phyloP scores from a whole-genome alignment of 2,113 vertebrate species.

The Heterochromis multidens region DNA sequence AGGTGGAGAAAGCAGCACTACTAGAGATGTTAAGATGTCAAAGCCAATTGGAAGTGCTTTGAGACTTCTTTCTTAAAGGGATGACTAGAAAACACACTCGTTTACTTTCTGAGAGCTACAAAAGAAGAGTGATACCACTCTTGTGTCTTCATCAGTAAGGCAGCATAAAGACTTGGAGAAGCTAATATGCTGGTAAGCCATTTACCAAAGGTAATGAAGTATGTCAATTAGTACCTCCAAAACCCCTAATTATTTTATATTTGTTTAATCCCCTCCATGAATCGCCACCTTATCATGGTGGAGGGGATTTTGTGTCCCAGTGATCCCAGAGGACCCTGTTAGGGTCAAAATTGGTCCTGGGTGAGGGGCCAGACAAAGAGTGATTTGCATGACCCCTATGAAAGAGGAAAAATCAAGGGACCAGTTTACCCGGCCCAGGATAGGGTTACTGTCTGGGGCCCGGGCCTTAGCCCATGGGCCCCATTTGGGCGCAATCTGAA shows the following conservation, averaged over 20 bases:
- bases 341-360: too few relatives aligned
- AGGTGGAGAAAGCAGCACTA: neutral
- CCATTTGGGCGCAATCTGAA: too few relatives aligned
- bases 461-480: too few relatives aligned
- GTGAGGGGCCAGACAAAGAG: neutral
- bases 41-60: neutral
- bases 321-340: too few relatives aligned
- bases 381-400: neutral
- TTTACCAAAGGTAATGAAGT: neutral
- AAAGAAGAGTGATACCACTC: neutral
- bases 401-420: neutral
- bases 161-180: neutral
- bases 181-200: neutral
- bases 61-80: neutral
- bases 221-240: neutral
- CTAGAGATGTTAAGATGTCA: neutral
- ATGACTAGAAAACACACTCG: neutral
- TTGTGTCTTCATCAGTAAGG: neutral
- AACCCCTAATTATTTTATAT: neutral
- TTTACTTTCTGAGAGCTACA: neutral
- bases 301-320: neutral
- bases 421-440: neutral
- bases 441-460: too few relatives aligned
- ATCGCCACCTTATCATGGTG: neutral
- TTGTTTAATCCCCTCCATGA: neutral